Conservation (phyloP, 2,113 vertebrate genomes). For the Scytalopus superciliaris region DNA sequence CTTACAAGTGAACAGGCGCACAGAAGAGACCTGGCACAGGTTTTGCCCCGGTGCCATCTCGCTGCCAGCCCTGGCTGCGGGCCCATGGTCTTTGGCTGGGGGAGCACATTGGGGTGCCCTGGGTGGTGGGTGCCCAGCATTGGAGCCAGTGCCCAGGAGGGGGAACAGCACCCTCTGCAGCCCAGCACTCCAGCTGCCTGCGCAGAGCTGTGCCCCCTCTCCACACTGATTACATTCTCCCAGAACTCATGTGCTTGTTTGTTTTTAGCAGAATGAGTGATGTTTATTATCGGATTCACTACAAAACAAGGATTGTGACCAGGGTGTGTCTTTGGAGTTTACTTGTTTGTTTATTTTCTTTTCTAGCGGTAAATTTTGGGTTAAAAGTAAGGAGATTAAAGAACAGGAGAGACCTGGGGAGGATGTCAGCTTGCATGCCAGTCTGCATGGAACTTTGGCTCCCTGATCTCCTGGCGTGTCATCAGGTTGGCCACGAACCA, state of each 20-base stretch:
- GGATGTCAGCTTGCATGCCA: neutral
- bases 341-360: neutral
- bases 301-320: neutral
- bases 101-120: accelerated
- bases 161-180: neutral
- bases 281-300: neutral
- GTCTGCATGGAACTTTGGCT: neutral
- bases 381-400: neutral
- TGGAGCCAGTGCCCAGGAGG: accelerated
- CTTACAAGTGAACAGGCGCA: neutral
- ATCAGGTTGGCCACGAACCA: neutral
- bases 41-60: neutral
- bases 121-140: accelerated
- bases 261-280: neutral
- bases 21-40: neutral
- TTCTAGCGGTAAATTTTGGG: neutral
- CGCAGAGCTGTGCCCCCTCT: neutral
- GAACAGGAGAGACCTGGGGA: accelerated
- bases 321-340: neutral
- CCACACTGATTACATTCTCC: neutral
- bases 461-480: neutral
- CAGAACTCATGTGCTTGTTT: neutral
- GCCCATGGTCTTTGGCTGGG: accelerated
- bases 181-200: accelerated
- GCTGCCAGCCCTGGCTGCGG: accelerated